Conservation (phyloP, 2,113 vertebrate species). For the Turdus rufiventris region DNA sequence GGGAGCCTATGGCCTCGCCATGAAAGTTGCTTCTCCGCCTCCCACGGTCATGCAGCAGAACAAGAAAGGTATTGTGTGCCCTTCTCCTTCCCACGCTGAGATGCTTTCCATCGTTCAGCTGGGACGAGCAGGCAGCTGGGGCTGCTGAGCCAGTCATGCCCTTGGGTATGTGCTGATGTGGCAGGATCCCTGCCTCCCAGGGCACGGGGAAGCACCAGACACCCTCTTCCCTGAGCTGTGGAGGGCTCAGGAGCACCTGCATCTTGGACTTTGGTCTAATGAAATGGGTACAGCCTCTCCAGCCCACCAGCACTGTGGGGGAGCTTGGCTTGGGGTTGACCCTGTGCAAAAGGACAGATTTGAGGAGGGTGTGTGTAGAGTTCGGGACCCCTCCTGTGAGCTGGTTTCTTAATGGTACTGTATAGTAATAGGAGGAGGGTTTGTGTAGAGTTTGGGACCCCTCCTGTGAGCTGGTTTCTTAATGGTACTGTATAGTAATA, state of each 20-base stretch:
- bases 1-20: constrained; percentile 92
- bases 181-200: not conserved
- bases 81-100: not conserved
- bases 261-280: not conserved
- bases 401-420: not conserved
- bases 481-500: not conserved
- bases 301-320: not conserved
- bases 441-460: not conserved
- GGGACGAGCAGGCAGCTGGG: not conserved
- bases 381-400: not conserved
- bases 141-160: not conserved
- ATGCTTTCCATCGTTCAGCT: not conserved
- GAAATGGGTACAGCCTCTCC: not conserved
- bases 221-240: not conserved
- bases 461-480: not conserved
- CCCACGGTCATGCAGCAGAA: constrained; percentile 83
- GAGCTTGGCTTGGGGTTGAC: not conserved
- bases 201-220: not conserved
- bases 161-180: constrained; percentile 32
- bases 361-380: not conserved
- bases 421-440: not conserved
- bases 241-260: not conserved
- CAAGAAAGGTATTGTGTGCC: constrained; percentile 88
- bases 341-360: not conserved
- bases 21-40: constrained; percentile 94